A percentile compares a stretch with the other conserved stretches of the same genome.
phyloP scores from a whole-genome alignment of 2,888 invertebrate species.

The Eumacrocentrus americanus region DNA sequence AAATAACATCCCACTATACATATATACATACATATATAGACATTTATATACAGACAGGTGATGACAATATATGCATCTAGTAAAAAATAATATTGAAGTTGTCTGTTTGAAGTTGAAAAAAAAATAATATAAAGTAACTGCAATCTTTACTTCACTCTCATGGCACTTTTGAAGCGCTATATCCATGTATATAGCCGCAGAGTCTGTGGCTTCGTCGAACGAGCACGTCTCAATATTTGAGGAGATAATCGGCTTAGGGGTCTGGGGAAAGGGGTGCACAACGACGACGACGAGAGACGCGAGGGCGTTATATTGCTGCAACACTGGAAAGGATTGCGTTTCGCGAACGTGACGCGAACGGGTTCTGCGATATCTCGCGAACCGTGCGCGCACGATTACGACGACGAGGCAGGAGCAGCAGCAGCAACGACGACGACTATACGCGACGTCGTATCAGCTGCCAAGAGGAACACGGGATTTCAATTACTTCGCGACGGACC shows the following conservation, averaged over 20 bases:
- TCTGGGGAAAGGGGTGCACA: background rate
- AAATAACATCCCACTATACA: too few relatives aligned
- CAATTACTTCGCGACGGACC: conserved; percentile 22
- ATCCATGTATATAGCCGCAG: conserved; percentile 9
- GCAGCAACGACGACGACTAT: too few relatives aligned
- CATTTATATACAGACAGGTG: background rate
- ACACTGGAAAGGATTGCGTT: too few relatives aligned
- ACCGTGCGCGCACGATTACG: too few relatives aligned
- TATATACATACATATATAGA: background rate
- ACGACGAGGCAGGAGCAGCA: too few relatives aligned
- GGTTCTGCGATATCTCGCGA: conserved; percentile 43
- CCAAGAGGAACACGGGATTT: conserved; percentile 28
- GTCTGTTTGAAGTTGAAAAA: too few relatives aligned
- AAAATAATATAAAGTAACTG: too few relatives aligned
- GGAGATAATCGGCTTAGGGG: conserved; percentile 54
- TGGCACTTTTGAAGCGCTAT: too few relatives aligned
- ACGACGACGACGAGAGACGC: too few relatives aligned
- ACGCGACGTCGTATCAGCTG: conserved; percentile 25
- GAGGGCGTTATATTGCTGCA: too few relatives aligned
- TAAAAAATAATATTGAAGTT: too few relatives aligned
- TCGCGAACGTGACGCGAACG: conserved; percentile 44
- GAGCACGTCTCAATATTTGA: conserved; percentile 56
- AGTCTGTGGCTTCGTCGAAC: conserved; percentile 34
- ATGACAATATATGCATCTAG: too few relatives aligned
- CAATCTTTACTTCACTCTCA: background rate